Evolutionary conservation across 2,797 vertebrate genomes (phyloP), one percentile per base, ranked within the genome.

Genomic region (Apogon hyalosoma): DNA sequence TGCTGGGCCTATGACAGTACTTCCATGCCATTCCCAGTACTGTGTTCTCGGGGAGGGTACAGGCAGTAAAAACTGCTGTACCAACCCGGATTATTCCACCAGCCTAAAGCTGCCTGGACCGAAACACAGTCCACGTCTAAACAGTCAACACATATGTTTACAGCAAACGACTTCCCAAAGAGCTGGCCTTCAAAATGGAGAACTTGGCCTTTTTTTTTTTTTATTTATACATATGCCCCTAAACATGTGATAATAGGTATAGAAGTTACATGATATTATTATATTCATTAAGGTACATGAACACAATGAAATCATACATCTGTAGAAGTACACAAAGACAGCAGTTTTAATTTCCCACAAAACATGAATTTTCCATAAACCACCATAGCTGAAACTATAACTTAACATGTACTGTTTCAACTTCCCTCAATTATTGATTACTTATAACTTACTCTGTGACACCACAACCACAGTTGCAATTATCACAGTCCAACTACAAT

Each of bases 141-240:
- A 90, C 75, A 79, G 83, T 87, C 80, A 92, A 88, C 87, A 87
- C 15, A 24, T 33, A 3, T 80, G 84, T 88, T 90, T 86, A 84
- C 77, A 81, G 71, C 56, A 82, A 87, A 87, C 77, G 1, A 7
- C 68, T 84, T 82, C 81, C 64, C 48, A 67, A 61, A 80, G 48
- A 87, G 50, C 45, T 21, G 11, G 21, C 60, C 69, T 80, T 85
- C 73, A 65, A 80, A 69, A 67, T 60, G 51, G 43, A 65, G 39
- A 82, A 48, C 40, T 38, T 18, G 40, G 11, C 14, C 19, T 11
- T 40, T 1, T 14, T 36, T 8, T n/a, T n/a, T n/a, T n/a, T n/a
- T n/a, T n/a, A n/a, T n/a, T n/a, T n/a, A n/a, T n/a, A n/a, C n/a
- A n/a, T n/a, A n/a, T n/a, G n/a, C n/a, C n/a, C n/a, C n/a, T 48